Evolutionary conservation across 1,140 invertebrate species (phyloP).

Genomic region (Nilaparvata lugens): DNA sequence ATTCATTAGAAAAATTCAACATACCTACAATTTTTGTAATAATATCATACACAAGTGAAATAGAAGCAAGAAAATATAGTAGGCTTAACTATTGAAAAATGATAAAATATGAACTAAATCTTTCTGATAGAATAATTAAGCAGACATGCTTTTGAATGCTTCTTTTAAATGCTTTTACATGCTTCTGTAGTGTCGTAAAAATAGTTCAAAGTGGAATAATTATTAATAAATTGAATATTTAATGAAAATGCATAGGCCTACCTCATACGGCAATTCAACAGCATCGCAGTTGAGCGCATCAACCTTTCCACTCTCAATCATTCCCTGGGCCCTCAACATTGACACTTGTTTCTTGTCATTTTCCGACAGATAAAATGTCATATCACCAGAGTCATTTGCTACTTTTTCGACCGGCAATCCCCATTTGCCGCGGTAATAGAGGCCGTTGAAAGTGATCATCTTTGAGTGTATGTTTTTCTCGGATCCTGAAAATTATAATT

Average conservation of each 20-base stretch:
- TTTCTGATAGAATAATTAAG: no score
- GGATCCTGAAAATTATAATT: neutral
- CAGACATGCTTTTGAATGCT: no score
- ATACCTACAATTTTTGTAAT: no score
- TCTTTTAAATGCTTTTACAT: no score
- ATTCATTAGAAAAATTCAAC: no score
- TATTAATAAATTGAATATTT: no score
- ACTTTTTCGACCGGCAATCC: slow-evolving; percentile 38
- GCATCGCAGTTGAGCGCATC: slow-evolving; percentile 44
- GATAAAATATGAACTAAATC: no score
- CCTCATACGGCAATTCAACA: slow-evolving; percentile 47
- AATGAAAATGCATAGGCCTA: slow-evolving; percentile 22
- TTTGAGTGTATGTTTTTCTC: slow-evolving; percentile 27
- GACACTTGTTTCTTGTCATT: slow-evolving; percentile 42
- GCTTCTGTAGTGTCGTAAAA: no score
- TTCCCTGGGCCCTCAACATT: slow-evolving; percentile 44
- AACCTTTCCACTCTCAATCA: slow-evolving; percentile 41
- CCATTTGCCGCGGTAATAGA: slow-evolving; percentile 49
- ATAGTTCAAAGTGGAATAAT: no score
- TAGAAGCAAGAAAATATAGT: no score
- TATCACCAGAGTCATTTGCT: slow-evolving; percentile 27
- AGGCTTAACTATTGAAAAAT: no score
- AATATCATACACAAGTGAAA: no score
- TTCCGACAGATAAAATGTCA: slow-evolving; percentile 45
- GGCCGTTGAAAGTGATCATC: slow-evolving; percentile 53